phyloP scores from a whole-genome alignment of 2,113 vertebrate species.

The Salminus brasiliensis region DNA sequence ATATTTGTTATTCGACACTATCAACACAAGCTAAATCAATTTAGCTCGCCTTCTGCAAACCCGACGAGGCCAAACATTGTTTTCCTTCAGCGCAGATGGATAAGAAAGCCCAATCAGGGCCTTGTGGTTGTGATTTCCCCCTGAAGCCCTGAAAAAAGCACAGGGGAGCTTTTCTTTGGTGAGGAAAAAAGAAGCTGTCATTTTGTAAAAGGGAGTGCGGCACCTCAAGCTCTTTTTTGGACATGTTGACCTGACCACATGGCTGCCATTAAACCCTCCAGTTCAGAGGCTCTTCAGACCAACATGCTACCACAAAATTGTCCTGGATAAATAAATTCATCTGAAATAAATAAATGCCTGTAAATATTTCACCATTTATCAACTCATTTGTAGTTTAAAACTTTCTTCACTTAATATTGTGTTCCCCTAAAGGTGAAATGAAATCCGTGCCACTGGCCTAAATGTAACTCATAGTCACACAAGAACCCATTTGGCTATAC shows the following conservation, averaged over 20 bases:
- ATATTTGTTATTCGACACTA: conserved; percentile 11
- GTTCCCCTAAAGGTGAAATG: background rate
- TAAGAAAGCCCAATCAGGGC: background rate
- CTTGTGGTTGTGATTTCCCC: conserved; percentile 19
- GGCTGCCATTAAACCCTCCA: conserved; percentile 32
- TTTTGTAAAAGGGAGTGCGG: background rate
- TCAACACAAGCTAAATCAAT: conserved; percentile 24
- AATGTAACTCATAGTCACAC: background rate
- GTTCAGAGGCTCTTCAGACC: conserved; percentile 23
- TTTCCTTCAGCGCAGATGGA: background rate
- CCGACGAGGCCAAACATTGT: conserved; percentile 1
- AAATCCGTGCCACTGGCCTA: background rate
- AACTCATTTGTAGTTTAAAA: no score
- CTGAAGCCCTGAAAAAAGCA: background rate
- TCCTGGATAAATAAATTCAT: conserved; percentile 32
- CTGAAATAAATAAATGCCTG: background rate
- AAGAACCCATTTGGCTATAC: background rate
- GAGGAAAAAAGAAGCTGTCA: background rate
- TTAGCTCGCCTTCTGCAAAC: conserved; percentile 9
- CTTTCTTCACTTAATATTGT: no score
- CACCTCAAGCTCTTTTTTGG: conserved; percentile 8
- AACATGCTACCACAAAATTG: background rate
- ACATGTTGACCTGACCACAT: conserved; percentile 7
- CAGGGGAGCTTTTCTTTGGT: conserved; percentile 11
- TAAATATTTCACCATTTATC: background rate